phyloP scores from a whole-genome alignment of 2,113 vertebrate species.

The Amblyopsis rosae region DNA sequence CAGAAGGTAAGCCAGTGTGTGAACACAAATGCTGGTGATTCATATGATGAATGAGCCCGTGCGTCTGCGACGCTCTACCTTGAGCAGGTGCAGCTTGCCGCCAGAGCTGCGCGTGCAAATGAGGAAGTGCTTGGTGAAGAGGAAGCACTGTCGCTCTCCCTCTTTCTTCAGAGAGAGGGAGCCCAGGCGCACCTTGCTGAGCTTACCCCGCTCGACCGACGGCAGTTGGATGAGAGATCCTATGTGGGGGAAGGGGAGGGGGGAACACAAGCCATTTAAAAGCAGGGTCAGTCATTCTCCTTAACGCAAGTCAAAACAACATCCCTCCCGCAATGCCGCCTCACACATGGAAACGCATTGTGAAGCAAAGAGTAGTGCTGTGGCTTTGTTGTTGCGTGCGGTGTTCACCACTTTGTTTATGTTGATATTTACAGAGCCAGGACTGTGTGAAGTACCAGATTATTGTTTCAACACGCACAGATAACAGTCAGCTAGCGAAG shows the following conservation, averaged over 20 bases:
- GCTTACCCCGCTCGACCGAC: constrained; percentile 94
- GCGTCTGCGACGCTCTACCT: constrained; percentile 72
- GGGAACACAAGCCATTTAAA: neutral
- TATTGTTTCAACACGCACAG: too few species aligned
- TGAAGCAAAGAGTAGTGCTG: too few species aligned
- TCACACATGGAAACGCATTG: too few species aligned
- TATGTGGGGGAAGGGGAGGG: constrained; percentile 50
- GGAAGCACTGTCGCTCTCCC: constrained; percentile 97
- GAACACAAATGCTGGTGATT: too few species aligned
- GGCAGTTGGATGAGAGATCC: constrained; percentile 98
- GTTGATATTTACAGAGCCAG: too few species aligned
- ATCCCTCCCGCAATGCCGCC: too few species aligned
- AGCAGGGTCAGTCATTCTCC: too few species aligned
- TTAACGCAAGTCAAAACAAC: too few species aligned
- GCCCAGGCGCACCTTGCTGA: constrained; percentile 95
- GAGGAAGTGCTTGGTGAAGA: constrained; percentile 98
- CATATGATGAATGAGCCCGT: neutral
- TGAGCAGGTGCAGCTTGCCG: constrained; percentile 96
- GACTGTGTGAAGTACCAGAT: too few species aligned
- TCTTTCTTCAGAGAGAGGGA: constrained; percentile 96
- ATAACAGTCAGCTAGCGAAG: too few species aligned
- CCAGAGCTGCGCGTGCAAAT: constrained; percentile 98
- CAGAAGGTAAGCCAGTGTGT: neutral
- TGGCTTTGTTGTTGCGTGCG: too few species aligned
- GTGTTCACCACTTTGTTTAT: too few species aligned